These are phyloP conservation scores for Hippocampus kuda DNA, from an alignment of 2,797 vertebrate genomes.

Conservation along the genomic window DNA sequence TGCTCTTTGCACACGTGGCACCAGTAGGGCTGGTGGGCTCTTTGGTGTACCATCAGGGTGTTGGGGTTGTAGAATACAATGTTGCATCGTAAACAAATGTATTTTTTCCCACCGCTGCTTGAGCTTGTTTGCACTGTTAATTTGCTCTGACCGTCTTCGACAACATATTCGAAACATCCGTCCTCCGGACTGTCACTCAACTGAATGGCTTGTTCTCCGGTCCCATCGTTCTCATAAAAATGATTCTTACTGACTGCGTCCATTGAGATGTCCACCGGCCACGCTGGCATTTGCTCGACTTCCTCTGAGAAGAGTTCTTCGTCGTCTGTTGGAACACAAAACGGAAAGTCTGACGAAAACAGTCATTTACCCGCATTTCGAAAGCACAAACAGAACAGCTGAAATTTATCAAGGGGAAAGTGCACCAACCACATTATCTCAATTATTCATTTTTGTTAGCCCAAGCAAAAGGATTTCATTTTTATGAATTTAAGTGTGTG, in stretches of 20 bases:
- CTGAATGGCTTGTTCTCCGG: background rate
- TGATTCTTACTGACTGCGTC: background rate
- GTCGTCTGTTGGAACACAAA: background rate
- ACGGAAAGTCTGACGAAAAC: background rate
- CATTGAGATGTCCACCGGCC: background rate
- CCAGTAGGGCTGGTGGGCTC: conserved; percentile 1
- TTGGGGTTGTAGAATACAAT: background rate
- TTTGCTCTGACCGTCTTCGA: background rate
- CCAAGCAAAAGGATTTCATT: too few species aligned
- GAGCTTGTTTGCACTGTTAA: background rate
- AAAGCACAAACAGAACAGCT: too few species aligned
- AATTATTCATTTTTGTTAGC: too few species aligned
- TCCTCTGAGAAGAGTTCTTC: background rate
- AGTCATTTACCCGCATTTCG: background rate
- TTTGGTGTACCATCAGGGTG: background rate
- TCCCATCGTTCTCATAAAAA: background rate
- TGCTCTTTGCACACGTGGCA: conserved; percentile 1
- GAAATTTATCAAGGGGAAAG: too few species aligned
- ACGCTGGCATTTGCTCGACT: background rate
- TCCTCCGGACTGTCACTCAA: background rate
- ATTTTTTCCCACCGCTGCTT: background rate
- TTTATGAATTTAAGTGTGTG: too few species aligned
- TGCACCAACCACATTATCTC: too few species aligned
- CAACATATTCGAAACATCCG: background rate
- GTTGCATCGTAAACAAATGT: background rate